phyloP scores from a whole-genome alignment of 2,888 invertebrate species.

The Proisotoma minuta region DNA sequence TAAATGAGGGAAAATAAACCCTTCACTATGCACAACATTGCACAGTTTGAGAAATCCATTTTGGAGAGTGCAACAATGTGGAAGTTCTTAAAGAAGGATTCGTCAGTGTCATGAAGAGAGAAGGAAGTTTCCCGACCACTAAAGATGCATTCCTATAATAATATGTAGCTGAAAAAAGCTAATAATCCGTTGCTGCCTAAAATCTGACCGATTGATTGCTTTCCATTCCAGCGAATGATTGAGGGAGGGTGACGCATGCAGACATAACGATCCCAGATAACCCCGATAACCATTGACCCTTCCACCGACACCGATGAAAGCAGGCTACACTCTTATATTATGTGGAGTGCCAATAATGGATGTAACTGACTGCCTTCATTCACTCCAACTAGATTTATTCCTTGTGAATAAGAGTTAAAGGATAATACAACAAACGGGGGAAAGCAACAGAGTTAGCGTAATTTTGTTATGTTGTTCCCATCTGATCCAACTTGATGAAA shows the following conservation, averaged over 20 bases:
- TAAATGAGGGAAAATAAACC: too few relatives aligned
- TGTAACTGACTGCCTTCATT: neutral
- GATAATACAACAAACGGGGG: neutral
- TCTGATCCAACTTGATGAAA: conserved; percentile 26
- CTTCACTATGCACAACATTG: too few relatives aligned
- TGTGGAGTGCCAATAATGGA: neutral
- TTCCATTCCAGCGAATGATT: too few relatives aligned
- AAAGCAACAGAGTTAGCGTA: conserved; percentile 16
- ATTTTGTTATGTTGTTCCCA: conserved; percentile 27
- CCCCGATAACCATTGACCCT: conserved; percentile 9
- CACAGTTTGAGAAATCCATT: conserved; percentile 6
- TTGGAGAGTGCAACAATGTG: conserved; percentile 9
- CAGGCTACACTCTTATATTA: neutral
- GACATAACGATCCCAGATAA: neutral
- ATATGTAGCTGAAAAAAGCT: neutral
- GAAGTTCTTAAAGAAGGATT: conserved; percentile 2
- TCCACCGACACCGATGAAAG: neutral
- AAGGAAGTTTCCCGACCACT: neutral
- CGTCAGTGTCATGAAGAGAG: too few relatives aligned
- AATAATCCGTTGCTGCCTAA: neutral
- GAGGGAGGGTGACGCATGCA: neutral
- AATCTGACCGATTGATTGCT: conserved; percentile 3
- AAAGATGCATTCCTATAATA: too few relatives aligned
- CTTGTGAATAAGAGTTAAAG: too few relatives aligned
- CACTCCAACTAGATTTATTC: too few relatives aligned